These are phyloP conservation scores for Meloidogyne hapla DNA, from an alignment of 1,140 invertebrate species.

Conservation along the genomic window DNA sequence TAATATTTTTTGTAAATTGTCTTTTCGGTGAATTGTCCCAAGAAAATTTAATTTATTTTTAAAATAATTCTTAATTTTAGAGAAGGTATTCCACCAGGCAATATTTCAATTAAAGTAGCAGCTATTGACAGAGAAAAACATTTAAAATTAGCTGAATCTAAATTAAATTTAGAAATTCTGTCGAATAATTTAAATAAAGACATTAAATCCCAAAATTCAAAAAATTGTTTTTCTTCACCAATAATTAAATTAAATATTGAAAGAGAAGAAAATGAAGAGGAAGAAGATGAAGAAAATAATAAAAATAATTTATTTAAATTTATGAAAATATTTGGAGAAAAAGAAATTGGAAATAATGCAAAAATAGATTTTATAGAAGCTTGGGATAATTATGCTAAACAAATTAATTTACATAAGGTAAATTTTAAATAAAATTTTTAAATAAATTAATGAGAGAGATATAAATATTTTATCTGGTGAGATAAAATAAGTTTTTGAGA, in stretches of 20 bases:
- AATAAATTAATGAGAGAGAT: not conserved
- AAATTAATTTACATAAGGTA: not conserved
- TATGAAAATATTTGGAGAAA: slow-evolving; percentile 4
- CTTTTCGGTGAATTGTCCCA: too few species aligned
- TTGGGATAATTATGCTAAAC: not conserved
- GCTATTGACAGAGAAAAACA: slow-evolving; percentile 23
- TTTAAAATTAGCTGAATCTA: slow-evolving; percentile 6
- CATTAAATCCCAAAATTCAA: not conserved
- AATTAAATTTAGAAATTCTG: slow-evolving; percentile 5
- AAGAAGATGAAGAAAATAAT: not conserved
- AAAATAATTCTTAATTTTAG: too few species aligned
- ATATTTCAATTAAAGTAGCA: slow-evolving; percentile 9
- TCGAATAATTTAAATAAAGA: not conserved
- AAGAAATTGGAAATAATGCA: not conserved
- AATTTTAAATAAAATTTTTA: not conserved
- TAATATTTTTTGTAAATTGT: too few species aligned
- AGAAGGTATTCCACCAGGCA: slow-evolving; percentile 8
- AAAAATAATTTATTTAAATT: slow-evolving; percentile 14
- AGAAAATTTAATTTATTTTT: not conserved
- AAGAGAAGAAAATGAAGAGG: not conserved
- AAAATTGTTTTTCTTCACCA: not conserved
- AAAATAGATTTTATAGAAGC: not conserved
- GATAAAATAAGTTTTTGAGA: too few species aligned
- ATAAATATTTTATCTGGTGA: not conserved
- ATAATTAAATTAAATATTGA: slow-evolving; percentile 3